phyloP scores from a whole-genome alignment of 2,113 vertebrate species.

The Mellivora capensis region DNA sequence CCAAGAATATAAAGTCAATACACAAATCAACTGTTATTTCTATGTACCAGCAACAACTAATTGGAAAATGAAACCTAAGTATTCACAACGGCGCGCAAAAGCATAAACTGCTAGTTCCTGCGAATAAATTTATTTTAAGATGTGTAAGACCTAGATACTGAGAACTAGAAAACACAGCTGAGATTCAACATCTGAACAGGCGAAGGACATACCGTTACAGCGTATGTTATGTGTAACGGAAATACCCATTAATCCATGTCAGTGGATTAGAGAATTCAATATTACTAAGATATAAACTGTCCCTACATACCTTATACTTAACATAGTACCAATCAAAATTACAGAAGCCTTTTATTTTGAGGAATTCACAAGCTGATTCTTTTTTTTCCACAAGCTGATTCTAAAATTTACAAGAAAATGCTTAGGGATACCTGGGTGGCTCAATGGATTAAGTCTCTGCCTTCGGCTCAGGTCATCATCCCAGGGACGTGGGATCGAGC shows the following conservation, averaged over 20 bases:
- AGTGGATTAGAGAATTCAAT: not conserved
- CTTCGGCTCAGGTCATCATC: too few relatives aligned
- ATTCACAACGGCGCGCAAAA: not conserved
- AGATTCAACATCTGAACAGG: not conserved
- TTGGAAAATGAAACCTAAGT: not conserved
- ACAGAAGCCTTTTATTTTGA: not conserved
- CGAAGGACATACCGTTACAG: not conserved
- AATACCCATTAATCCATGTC: not conserved
- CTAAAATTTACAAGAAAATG: not conserved
- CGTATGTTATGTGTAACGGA: not conserved
- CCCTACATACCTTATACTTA: not conserved
- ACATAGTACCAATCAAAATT: not conserved
- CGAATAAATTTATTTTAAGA: not conserved
- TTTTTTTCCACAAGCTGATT: not conserved
- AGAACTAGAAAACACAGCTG: not conserved
- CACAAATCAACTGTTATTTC: not conserved
- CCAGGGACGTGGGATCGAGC: too few relatives aligned
- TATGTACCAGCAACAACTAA: not conserved
- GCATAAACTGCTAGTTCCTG: not conserved
- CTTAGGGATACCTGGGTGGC: not conserved
- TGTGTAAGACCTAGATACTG: not conserved
- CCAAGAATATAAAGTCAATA: not conserved
- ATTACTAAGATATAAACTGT: not conserved
- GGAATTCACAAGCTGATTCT: not conserved
- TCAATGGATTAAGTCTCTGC: too few relatives aligned